These are phyloP conservation scores for Temnothorax longispinosus DNA, from an alignment of 1,140 invertebrate species.

Conservation along the genomic window DNA sequence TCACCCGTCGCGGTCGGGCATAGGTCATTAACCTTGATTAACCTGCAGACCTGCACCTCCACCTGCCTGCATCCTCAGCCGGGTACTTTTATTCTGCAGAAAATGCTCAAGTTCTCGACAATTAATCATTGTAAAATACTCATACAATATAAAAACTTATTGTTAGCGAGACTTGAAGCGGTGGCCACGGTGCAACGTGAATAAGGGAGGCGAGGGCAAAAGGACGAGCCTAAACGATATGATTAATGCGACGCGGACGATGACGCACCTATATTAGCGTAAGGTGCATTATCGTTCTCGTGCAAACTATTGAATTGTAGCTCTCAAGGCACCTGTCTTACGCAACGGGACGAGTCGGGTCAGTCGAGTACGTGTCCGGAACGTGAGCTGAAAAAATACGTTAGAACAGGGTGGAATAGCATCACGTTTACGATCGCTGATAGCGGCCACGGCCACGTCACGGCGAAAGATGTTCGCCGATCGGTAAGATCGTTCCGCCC, in stretches of 20 bases:
- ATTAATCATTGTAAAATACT: background rate
- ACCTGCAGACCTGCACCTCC: too few species aligned
- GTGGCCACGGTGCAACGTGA: too few species aligned
- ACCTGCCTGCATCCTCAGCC: background rate
- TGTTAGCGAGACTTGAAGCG: too few species aligned
- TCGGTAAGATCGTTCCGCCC: background rate
- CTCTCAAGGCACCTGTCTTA: background rate
- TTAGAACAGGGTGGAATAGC: background rate
- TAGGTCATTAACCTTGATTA: background rate
- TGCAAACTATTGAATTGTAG: background rate
- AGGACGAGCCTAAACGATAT: background rate
- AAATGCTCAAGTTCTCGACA: background rate
- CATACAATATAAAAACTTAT: too few species aligned
- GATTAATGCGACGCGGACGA: background rate
- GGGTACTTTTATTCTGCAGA: background rate
- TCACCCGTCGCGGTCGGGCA: too few species aligned
- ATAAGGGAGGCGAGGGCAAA: background rate
- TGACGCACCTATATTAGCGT: too few species aligned
- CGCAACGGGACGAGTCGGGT: background rate
- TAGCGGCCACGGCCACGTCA: background rate
- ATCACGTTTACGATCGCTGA: slow-evolving; percentile 7
- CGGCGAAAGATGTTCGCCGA: background rate
- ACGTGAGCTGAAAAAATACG: too few species aligned
- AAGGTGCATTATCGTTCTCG: background rate
- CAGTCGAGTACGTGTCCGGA: too few species aligned